These are phyloP conservation scores for Leuciscus idus DNA, from an alignment of 2,113 vertebrate species.

Conservation along the genomic window DNA sequence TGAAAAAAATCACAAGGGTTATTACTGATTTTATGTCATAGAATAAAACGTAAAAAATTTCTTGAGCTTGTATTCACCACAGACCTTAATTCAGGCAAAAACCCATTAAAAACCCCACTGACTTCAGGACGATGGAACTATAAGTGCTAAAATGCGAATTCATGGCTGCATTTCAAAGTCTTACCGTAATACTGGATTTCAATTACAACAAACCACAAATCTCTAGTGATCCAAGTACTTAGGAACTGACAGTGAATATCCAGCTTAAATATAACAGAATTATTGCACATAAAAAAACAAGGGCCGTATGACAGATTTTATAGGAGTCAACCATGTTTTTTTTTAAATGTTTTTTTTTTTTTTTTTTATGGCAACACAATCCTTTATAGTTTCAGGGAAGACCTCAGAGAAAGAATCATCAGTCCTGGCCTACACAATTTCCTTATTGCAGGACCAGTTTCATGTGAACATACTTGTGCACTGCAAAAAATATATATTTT, in stretches of 20 bases:
- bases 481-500: background rate
- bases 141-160: too few species aligned
- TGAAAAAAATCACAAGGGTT: too few species aligned
- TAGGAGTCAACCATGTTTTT: background rate
- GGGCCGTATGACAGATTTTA: background rate
- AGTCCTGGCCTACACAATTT: too few species aligned
- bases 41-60: too few species aligned
- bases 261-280: background rate
- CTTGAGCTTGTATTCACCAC: too few species aligned
- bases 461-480: background rate
- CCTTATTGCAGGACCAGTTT: too few species aligned
- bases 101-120: too few species aligned
- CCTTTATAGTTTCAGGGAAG: background rate
- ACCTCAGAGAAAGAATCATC: background rate
- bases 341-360: too few species aligned
- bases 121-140: too few species aligned
- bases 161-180: background rate
- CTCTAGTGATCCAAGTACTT: background rate
- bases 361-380: background rate
- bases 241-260: background rate
- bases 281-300: background rate
- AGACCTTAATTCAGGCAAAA: too few species aligned
- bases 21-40: too few species aligned
- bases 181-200: background rate
- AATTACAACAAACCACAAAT: background rate